Percentiles rank a stretch among this genome's conserved stretches.
Conservation (phyloP, 2,113 vertebrate species). For the Origma solitaria region DNA sequence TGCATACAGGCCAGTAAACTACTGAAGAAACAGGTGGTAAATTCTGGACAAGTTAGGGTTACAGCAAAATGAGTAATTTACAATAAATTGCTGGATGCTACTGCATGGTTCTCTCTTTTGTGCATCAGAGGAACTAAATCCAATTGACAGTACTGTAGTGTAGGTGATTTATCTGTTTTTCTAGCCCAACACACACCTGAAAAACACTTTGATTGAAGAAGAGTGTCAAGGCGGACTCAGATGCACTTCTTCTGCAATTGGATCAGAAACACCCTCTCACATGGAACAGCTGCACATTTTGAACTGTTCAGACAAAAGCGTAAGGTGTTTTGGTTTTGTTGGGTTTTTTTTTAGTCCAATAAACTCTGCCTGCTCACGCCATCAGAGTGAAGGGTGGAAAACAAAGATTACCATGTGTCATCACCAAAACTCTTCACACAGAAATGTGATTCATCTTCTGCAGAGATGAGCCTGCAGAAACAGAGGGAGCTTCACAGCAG, state of each 20-base stretch:
- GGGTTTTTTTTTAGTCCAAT: neutral
- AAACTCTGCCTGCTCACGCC: neutral
- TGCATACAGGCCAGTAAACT: neutral
- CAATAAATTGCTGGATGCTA: neutral
- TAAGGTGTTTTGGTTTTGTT: neutral
- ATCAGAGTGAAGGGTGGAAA: neutral
- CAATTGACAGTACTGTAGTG: neutral
- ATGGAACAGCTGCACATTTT: neutral
- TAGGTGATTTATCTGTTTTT: neutral
- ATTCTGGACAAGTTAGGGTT: neutral
- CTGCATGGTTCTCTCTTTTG: neutral
- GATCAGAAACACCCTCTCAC: neutral
- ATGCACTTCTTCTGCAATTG: neutral
- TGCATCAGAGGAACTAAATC: neutral
- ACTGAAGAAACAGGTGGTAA: neutral
- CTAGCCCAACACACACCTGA: neutral
- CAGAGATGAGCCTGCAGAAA: neutral
- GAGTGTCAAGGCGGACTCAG: neutral
- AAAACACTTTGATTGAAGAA: neutral
- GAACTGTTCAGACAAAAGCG: neutral
- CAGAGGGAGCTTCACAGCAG: neutral
- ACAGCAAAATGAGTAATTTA: neutral
- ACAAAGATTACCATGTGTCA: neutral
- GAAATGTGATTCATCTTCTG: neutral
- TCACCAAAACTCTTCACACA: neutral